A percentile compares a stretch with the other conserved stretches of the same genome.
Conservation (phyloP, 1,140 invertebrate species). For the Callitettix versicolor region DNA sequence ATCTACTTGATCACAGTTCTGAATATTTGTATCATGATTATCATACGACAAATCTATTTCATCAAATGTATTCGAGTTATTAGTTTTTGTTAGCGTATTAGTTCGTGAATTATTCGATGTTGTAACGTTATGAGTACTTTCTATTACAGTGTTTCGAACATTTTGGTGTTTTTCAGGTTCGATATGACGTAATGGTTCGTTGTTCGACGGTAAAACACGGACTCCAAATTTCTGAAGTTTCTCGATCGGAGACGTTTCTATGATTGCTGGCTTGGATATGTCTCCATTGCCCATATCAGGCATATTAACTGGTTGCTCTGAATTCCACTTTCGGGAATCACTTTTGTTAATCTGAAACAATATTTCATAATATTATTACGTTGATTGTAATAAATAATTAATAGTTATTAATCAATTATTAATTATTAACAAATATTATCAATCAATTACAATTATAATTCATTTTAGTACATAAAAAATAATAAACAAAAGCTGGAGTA, state of each 20-base stretch:
- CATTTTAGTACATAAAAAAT: background rate
- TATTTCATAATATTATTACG: background rate
- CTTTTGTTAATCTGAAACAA: conserved; percentile 17
- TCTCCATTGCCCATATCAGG: conserved; percentile 14
- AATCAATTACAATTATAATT: background rate
- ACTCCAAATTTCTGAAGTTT: conserved; percentile 54
- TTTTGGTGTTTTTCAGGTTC: conserved; percentile 36
- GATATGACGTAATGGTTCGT: conserved; percentile 28
- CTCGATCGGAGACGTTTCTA: conserved; percentile 22
- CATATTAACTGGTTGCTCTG: conserved; percentile 5
- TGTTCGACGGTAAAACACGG: conserved; percentile 40
- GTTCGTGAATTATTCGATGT: background rate
- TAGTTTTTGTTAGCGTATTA: conserved; percentile 4
- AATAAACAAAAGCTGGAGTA: background rate
- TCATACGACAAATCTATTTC: conserved; percentile 31
- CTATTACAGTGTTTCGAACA: conserved; percentile 34
- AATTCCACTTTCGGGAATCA: conserved; percentile 10
- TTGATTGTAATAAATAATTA: background rate
- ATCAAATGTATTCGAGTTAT: conserved; percentile 26
- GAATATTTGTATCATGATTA: conserved; percentile 11
- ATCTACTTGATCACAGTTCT: conserved; percentile 17
- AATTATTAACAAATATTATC: background rate
- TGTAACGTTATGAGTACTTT: conserved; percentile 12
- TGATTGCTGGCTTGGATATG: conserved; percentile 17
- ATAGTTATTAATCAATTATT: background rate